Base-by-base conservation (phyloP, 2,888 invertebrate species). In the Agrotis segetum region DNA sequence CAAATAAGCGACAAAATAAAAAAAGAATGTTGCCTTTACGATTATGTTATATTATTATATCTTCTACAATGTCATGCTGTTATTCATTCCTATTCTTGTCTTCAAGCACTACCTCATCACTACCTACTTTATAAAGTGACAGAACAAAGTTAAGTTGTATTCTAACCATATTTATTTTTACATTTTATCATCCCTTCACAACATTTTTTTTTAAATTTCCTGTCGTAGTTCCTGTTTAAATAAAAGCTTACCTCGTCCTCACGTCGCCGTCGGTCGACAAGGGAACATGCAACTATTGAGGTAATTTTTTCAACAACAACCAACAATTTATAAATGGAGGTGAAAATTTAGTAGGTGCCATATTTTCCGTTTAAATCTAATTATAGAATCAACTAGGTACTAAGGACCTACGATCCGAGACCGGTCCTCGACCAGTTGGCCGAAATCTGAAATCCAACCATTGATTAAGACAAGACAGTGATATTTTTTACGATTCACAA, bases 1-100 rank as follows among this genome's bases (percentile, higher is more conserved):
- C 71, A 74, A 83, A 82, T 83, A 76, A 74, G 74, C 69, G 83
- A 84, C 84, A 77, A 84, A 88, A 89, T 87, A 87, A 87, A 87
- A 24, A 81, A 66, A 70, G 75, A 83, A 70, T 81, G 81, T 87
- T 88, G 88, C 81, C 74, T 72, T 62, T 50, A 44, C 46, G 50
- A 63, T 53, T 71, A 24, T 66, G 50, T 71, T 63, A 56, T 72
- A 61, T 82, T 77, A 67, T 65, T 67, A 44, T 61, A 44, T 61
- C 40, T 65, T 49, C 2, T 46, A 16, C 60, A 53, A 58, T 11
- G 56, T 52, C 52, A 62, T 40, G 52, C 17, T 49, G 9, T 4
- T 53, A 44, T 24, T 14, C 19, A 13, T 2, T 11, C 40, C 40
- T 52, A 34, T 49, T 59, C n/a, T 17, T 47, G 19, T 55, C 40